phyloP scores from a whole-genome alignment of 2,888 invertebrate genomes.

The Pachydiplax longipennis region DNA sequence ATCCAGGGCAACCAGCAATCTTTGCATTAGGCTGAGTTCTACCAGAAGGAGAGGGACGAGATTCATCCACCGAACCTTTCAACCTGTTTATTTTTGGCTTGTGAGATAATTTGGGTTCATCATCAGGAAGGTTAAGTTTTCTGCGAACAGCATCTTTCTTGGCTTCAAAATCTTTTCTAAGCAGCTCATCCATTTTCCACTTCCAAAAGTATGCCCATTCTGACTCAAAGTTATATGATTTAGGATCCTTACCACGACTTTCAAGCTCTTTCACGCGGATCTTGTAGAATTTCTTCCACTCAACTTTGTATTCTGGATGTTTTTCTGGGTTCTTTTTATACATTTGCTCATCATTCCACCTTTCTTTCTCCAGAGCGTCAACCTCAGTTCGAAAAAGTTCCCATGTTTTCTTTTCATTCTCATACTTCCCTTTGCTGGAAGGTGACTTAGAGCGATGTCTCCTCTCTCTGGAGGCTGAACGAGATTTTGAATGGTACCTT shows the following conservation, averaged over 20 bases:
- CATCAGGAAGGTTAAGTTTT: conserved; percentile 64
- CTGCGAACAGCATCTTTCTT: conserved; percentile 74
- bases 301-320: conserved; percentile 85
- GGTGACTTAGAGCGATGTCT: neutral
- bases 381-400: conserved; percentile 58
- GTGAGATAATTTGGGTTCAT: conserved; percentile 50
- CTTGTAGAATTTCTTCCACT: conserved; percentile 92
- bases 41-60: conserved; percentile 47
- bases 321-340: conserved; percentile 88
- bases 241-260: conserved; percentile 75
- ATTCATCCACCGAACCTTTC: conserved; percentile 46
- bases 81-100: neutral
- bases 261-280: conserved; percentile 81
- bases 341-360: conserved; percentile 72
- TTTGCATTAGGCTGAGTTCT: conserved; percentile 53
- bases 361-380: conserved; percentile 65
- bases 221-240: conserved; percentile 84
- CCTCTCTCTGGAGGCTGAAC: neutral
- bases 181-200: conserved; percentile 79
- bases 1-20: conserved; percentile 53
- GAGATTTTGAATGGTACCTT: neutral
- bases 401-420: neutral
- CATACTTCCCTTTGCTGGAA: neutral
- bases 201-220: conserved; percentile 91
- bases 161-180: conserved; percentile 71